Base-by-base conservation (phyloP, 2,113 vertebrate species). In the Etia nguti region DNA sequence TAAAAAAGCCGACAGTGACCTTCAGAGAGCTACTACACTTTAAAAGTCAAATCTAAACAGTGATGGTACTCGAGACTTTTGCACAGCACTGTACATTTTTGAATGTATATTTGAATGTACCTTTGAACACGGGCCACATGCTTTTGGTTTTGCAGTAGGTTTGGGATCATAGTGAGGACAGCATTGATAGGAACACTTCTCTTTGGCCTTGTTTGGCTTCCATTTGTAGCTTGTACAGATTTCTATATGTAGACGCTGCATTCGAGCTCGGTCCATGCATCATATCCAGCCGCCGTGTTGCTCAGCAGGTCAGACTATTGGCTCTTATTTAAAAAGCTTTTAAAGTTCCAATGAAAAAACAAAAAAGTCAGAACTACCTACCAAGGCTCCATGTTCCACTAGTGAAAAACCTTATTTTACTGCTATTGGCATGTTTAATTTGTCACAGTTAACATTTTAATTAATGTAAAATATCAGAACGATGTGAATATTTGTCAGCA, bases 81-180 rank as follows among this genome's bases (percentile, higher is more conserved):
- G 68, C 68, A 73, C 22, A 73, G 68, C 38, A 26, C 41, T 73
- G 68, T 46, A 73, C 8, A 29, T 29, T 22, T 26, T 70, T 73
- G 68, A 75, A 75, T 75, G 41, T 48, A 46, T 75, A 29, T 75
- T 1, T 75, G 68, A 75, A 75, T 48, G 68, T 75, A 75, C 15
- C 41, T 75, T 73, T 46, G 36, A 48, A 18, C 41, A 29, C 8
- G 41, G 41, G 13, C 68, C 68, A 73, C 22, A 4, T 46, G 38
- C 22, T 15, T 10, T 26, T 24, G 38, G 65, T 43, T 48, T 73
- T 73, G 22, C 22, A 43, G 68, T 38, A 70, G 36, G 62, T 48
- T 11, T 29, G 41, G 15, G 22, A 6, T 75, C 68, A 48, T 24
- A 7, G 68, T 18, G 68, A 73, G 38, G 62, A 41, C 36, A 22